A percentile compares a stretch with the other conserved stretches of the same genome.
phyloP scores from a whole-genome alignment of 2,888 invertebrate genomes.

The Eubasilissa splendida region DNA sequence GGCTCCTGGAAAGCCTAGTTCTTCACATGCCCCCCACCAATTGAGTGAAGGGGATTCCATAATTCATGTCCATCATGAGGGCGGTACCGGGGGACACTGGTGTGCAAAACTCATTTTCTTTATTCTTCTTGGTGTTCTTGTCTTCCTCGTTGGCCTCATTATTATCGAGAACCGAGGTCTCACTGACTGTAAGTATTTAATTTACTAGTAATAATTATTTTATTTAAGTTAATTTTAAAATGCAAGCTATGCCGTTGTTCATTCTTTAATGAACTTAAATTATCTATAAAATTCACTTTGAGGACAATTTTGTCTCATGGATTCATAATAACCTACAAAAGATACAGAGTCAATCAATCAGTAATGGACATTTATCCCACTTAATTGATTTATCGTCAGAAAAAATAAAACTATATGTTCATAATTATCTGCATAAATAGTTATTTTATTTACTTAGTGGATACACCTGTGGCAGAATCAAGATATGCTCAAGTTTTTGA shows the following conservation, averaged over 20 bases:
- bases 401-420: no score
- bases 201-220: not conserved
- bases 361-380: no score
- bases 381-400: not conserved
- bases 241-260: not conserved
- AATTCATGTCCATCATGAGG: conserved; percentile 85
- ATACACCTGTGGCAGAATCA: conserved; percentile 76
- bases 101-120: conserved; percentile 90
- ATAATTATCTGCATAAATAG: no score
- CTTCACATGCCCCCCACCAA: conserved; percentile 62
- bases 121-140: conserved; percentile 79
- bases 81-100: conserved; percentile 86
- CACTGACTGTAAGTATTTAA: conserved; percentile 78
- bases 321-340: no score
- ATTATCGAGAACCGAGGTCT: conserved; percentile 86
- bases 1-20: conserved; percentile 54
- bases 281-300: no score
- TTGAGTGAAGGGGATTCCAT: conserved; percentile 79
- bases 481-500: conserved; percentile 83
- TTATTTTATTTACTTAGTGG: conserved; percentile 66
- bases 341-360: no score
- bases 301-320: no score
- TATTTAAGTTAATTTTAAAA: not conserved
- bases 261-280: no score
- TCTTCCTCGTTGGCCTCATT: conserved; percentile 83